A percentile compares a stretch with the other conserved stretches of the same genome.
Conservation (phyloP, 92 coral and sea anemone species). For the Porites evermanni region DNA sequence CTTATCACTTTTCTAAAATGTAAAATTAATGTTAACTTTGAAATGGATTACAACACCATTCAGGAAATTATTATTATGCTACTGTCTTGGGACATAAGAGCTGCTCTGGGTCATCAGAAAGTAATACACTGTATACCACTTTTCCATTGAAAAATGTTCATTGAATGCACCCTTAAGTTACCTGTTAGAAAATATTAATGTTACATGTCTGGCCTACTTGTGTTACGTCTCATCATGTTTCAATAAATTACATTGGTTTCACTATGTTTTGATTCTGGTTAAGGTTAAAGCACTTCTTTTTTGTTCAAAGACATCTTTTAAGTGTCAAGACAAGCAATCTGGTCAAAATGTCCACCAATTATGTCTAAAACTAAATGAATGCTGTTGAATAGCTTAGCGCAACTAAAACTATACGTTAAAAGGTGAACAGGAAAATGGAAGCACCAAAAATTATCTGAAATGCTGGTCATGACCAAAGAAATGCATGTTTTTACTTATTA, state of each 20-base stretch:
- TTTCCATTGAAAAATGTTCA: too few species aligned
- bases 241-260: conserved; percentile 8
- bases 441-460: background rate
- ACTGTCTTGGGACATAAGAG: too few species aligned
- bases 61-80: too few species aligned
- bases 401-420: background rate
- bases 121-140: too few species aligned
- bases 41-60: too few species aligned
- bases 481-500: background rate
- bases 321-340: conserved; percentile 19
- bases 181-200: conserved; percentile 1
- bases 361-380: background rate
- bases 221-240: background rate
- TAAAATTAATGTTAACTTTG: too few species aligned
- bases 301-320: conserved; percentile 19
- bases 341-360: conserved; percentile 18
- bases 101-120: too few species aligned
- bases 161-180: too few species aligned
- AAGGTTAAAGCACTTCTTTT: conserved; percentile 22
- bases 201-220: background rate
- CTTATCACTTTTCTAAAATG: too few species aligned
- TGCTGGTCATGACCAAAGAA: background rate
- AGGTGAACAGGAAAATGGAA: background rate
- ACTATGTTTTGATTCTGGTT: conserved; percentile 9
- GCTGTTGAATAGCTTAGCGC: background rate